Evolutionary conservation across 2,888 invertebrate genomes (phyloP).

Genomic region (Drosophila algonquin): DNA sequence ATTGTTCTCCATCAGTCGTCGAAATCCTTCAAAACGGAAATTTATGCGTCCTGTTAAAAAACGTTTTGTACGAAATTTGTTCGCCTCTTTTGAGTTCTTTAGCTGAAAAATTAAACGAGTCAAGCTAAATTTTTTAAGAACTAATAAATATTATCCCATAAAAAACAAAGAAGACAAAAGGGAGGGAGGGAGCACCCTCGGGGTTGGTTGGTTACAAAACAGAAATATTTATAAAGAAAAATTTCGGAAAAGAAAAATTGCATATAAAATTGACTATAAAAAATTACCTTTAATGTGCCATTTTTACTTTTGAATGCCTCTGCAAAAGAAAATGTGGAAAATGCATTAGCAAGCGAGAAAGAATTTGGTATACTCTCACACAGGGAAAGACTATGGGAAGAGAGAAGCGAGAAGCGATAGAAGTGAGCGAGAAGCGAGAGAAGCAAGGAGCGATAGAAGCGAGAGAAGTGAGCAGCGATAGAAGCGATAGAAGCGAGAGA

Average conservation of each 20-base stretch:
- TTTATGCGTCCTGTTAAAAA: constrained; percentile 76
- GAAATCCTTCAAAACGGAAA: constrained; percentile 61
- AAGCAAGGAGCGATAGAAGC: no score
- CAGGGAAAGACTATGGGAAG: not conserved
- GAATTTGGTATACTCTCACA: constrained; percentile 33
- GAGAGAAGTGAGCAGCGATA: no score
- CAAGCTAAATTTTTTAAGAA: constrained; percentile 51
- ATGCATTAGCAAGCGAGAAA: not conserved
- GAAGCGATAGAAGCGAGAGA: no score
- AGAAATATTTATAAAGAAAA: constrained; percentile 30
- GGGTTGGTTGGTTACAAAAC: not conserved
- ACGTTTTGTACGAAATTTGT: constrained; percentile 55
- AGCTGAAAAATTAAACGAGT: constrained; percentile 68
- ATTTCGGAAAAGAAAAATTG: constrained; percentile 53
- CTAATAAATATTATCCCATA: constrained; percentile 66
- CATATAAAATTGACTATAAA: constrained; percentile 73
- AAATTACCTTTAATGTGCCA: constrained; percentile 75
- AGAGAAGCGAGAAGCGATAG: no score
- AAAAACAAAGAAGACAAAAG: constrained; percentile 7
- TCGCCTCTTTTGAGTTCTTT: constrained; percentile 15
- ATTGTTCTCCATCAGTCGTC: constrained; percentile 62
- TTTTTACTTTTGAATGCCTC: constrained; percentile 67
- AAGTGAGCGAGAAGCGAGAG: no score
- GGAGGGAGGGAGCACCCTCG: constrained; percentile 45
- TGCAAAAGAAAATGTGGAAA: not conserved